phyloP scores from a whole-genome alignment of 2,888 invertebrate species.

The Seladonia tumulorum region DNA sequence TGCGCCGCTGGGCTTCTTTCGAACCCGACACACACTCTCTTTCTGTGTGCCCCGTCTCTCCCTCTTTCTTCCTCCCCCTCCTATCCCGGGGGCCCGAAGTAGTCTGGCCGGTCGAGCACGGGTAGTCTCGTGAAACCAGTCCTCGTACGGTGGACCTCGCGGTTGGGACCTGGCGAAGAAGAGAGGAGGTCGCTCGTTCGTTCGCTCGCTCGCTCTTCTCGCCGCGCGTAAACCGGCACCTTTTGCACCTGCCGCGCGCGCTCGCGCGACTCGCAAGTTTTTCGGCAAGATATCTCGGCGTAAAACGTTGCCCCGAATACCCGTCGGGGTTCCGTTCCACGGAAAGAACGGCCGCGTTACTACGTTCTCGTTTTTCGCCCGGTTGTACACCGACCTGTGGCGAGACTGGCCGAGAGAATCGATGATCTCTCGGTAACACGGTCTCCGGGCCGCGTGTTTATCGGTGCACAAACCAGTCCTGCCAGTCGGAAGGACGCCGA shows the following conservation, averaged over 20 bases:
- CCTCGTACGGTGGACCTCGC: conserved; percentile 65
- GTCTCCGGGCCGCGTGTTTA: conserved; percentile 28
- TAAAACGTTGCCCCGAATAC: not conserved
- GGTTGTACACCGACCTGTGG: not conserved
- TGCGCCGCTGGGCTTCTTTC: conserved; percentile 6
- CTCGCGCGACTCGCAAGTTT: conserved; percentile 36
- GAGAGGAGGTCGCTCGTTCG: conserved; percentile 38
- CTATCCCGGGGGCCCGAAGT: conserved; percentile 60
- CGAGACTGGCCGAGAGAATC: conserved; percentile 4
- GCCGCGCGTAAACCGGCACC: conserved; percentile 49
- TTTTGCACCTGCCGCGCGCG: conserved; percentile 65
- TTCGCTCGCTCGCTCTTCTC: conserved; percentile 18
- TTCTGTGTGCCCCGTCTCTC: conserved; percentile 28
- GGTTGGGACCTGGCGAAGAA: conserved; percentile 57
- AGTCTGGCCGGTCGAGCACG: conserved; percentile 73
- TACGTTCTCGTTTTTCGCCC: not conserved
- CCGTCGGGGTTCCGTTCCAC: not conserved
- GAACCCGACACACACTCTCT: conserved; percentile 36
- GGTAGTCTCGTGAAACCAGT: conserved; percentile 73
- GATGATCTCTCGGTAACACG: conserved; percentile 6
- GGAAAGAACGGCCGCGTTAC: not conserved
- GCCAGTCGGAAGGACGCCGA: conserved; percentile 23
- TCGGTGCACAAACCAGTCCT: conserved; percentile 30
- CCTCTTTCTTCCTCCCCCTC: conserved; percentile 38
- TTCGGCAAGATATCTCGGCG: conserved; percentile 28